Evolutionary conservation across 1,140 invertebrate genomes (phyloP).

Genomic region (Lepeophtheirus salmonis): DNA sequence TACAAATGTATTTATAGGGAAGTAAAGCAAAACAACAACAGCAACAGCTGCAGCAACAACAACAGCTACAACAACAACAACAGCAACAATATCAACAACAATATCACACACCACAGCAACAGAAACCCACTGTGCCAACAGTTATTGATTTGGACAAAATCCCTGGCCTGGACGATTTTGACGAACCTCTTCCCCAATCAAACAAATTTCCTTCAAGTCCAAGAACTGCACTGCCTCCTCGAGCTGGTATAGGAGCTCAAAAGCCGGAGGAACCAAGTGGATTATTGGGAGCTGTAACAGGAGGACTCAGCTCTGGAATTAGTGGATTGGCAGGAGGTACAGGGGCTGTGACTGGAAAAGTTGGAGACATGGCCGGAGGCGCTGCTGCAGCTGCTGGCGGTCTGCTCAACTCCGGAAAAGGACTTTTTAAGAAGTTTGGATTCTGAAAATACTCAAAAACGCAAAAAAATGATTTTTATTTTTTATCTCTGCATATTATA

Average conservation of each 20-base stretch:
- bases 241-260: not conserved
- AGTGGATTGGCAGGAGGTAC: constrained; percentile 22
- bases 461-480: not conserved
- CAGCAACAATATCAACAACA: not conserved
- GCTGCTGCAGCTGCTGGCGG: constrained; percentile 5
- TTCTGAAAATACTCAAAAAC: not conserved
- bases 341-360: constrained; percentile 19
- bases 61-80: constrained; percentile 9
- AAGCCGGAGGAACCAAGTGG: constrained; percentile 25
- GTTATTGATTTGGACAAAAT: constrained; percentile 4
- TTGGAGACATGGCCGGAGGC: constrained; percentile 6
- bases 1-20: not conserved
- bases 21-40: not conserved
- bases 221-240: not conserved
- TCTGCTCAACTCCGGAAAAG: constrained; percentile 9
- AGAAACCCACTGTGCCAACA: not conserved
- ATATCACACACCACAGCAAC: not conserved
- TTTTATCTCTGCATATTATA: no score
- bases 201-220: not conserved
- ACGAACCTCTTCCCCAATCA: not conserved
- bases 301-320: constrained; percentile 22
- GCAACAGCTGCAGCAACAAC: constrained; percentile 13
- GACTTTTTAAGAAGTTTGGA: constrained; percentile 15
- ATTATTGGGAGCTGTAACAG: constrained; percentile 12
- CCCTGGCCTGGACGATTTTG: constrained; percentile 8